Percentiles rank a stretch among this genome's conserved stretches.
These are phyloP conservation scores for Amaurobius ferox DNA, from an alignment of 2,888 invertebrate genomes.

Conservation along the genomic window DNA sequence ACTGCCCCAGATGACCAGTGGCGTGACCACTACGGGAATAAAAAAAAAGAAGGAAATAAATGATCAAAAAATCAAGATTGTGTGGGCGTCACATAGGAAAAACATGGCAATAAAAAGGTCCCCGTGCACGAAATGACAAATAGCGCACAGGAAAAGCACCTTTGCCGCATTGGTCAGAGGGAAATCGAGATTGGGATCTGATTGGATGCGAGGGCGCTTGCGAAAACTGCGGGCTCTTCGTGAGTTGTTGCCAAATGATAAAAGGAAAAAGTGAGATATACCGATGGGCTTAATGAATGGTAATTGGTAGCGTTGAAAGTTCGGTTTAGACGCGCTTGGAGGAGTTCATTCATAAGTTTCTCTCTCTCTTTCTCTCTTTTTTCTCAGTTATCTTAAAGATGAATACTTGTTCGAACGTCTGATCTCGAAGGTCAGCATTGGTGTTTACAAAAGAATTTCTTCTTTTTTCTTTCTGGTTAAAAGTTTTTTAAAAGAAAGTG, in stretches of 20 bases:
- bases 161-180: slow-evolving; percentile 34
- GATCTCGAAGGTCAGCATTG: neutral
- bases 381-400: too few relatives aligned
- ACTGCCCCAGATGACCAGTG: slow-evolving; percentile 62
- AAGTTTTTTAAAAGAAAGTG: too few relatives aligned
- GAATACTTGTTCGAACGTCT: neutral
- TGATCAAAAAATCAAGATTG: slow-evolving; percentile 13
- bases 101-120: slow-evolving; percentile 40
- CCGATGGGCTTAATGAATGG: slow-evolving; percentile 1
- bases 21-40: slow-evolving; percentile 41
- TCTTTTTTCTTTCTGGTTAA: too few relatives aligned
- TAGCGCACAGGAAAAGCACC: slow-evolving; percentile 15
- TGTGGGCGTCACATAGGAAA: slow-evolving; percentile 34
- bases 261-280: slow-evolving; percentile 22
- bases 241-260: slow-evolving; percentile 32
- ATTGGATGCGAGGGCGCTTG: slow-evolving; percentile 21
- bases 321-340: neutral
- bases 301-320: neutral
- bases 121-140: slow-evolving; percentile 52
- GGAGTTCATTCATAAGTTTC: neutral
- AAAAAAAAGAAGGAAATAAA: slow-evolving; percentile 17
- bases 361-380: neutral
- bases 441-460: too few relatives aligned
- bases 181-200: neutral
- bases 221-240: slow-evolving; percentile 30